Conservation (phyloP, 2,113 vertebrate species). For the Catharus bicknelli region DNA sequence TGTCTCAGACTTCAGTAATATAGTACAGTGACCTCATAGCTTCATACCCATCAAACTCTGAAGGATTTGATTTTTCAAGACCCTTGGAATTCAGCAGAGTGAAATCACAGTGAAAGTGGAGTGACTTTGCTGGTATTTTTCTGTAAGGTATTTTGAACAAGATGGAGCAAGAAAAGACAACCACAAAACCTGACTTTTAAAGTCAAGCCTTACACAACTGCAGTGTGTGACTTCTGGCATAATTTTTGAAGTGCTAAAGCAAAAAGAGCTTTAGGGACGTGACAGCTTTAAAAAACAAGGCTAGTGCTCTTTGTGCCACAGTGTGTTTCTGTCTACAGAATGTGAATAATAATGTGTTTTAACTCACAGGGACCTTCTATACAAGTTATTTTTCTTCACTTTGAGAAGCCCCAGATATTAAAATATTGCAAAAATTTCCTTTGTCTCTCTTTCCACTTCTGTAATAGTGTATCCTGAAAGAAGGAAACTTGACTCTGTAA, state of each 20-base stretch:
- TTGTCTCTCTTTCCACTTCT: not conserved
- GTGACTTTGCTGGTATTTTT: not conserved
- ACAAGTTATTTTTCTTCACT: not conserved
- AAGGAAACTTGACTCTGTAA: not conserved
- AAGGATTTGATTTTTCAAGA: not conserved
- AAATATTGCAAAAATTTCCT: not conserved
- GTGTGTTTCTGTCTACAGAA: not conserved
- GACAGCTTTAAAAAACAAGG: not conserved
- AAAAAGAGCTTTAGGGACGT: not conserved
- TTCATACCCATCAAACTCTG: not conserved
- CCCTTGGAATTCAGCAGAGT: not conserved
- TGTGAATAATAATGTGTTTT: not conserved
- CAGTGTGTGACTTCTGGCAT: not conserved
- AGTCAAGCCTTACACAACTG: not conserved
- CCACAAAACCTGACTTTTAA: not conserved
- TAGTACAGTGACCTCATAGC: not conserved
- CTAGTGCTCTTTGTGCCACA: not conserved
- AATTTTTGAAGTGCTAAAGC: not conserved
- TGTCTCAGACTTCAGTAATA: not conserved
- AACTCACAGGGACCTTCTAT: not conserved
- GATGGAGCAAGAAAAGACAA: not conserved
- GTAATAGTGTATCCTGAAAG: not conserved
- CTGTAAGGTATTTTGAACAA: not conserved
- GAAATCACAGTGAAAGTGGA: not conserved
- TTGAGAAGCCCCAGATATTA: not conserved